These are phyloP conservation scores for Hippolais icterina DNA, from an alignment of 2,113 vertebrate genomes.

Conservation along the genomic window DNA sequence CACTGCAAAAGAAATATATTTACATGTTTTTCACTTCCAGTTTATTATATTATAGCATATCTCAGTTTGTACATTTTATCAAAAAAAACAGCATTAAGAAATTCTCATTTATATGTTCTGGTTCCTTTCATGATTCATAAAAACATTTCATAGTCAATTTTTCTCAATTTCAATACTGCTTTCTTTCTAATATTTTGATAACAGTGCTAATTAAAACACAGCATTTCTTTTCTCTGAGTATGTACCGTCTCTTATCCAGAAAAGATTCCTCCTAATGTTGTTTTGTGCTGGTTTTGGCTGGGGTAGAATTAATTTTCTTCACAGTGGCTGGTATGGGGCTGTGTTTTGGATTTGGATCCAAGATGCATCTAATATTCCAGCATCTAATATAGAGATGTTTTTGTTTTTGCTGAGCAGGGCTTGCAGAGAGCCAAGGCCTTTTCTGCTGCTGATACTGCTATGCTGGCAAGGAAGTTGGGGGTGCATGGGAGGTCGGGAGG, in stretches of 20 bases:
- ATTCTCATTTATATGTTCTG: background rate
- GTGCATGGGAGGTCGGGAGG: accelerated
- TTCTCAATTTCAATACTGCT: background rate
- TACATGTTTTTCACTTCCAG: background rate
- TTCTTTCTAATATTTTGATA: background rate
- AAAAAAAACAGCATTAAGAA: background rate
- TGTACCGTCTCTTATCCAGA: background rate
- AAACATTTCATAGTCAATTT: background rate
- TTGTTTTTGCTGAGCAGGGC: background rate
- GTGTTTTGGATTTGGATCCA: background rate
- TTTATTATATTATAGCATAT: background rate
- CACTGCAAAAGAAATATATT: background rate
- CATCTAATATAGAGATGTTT: background rate
- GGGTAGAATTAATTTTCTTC: background rate
- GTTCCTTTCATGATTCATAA: background rate
- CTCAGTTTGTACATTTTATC: background rate
- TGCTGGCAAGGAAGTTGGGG: accelerated
- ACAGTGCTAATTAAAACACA: background rate
- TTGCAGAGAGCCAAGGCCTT: background rate
- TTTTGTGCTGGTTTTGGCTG: background rate
- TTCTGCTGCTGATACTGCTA: background rate
- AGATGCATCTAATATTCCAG: background rate
- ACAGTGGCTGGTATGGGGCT: too few relatives aligned
- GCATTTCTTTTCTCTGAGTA: background rate
- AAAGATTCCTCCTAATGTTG: background rate